Evolutionary conservation across 1,140 invertebrate species (phyloP).

Genomic region (Hypothenemus hampei): DNA sequence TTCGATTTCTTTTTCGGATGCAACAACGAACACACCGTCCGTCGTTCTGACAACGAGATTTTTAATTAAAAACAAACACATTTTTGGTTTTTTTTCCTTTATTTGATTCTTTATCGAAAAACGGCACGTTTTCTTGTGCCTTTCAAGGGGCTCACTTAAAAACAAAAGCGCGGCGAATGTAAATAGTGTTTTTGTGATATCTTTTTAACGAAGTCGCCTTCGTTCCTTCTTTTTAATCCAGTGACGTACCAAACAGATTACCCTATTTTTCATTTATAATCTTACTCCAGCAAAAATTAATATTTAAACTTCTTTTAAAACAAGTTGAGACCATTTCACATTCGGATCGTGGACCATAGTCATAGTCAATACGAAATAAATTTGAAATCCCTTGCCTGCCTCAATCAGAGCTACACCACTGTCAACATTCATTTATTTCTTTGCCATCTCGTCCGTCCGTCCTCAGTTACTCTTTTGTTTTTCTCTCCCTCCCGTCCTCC

Average conservation of each 20-base stretch:
- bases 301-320: too few relatives aligned
- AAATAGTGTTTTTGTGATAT: slow-evolving; percentile 46
- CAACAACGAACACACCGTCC: too few relatives aligned
- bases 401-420: too few relatives aligned
- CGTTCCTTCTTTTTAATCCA: too few relatives aligned
- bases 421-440: slow-evolving; percentile 44
- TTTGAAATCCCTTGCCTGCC: too few relatives aligned
- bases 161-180: slow-evolving; percentile 42
- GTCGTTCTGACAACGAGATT: background rate
- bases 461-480: slow-evolving; percentile 34
- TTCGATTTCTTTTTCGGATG: background rate
- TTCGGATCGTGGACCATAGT: too few relatives aligned
- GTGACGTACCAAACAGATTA: too few relatives aligned
- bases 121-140: slow-evolving; percentile 32
- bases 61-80: slow-evolving; percentile 13
- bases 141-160: slow-evolving; percentile 28
- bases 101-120: slow-evolving; percentile 38
- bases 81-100: background rate
- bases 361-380: too few relatives aligned
- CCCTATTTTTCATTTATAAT: too few relatives aligned
- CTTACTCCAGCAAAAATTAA: too few relatives aligned
- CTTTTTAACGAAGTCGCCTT: slow-evolving; percentile 40
- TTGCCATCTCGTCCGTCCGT: slow-evolving; percentile 37
- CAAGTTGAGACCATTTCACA: too few relatives aligned
- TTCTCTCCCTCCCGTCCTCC: slow-evolving; percentile 14